Base-by-base conservation (phyloP, 2,888 invertebrate genomes). In the Tanaodytes sp. region DNA sequence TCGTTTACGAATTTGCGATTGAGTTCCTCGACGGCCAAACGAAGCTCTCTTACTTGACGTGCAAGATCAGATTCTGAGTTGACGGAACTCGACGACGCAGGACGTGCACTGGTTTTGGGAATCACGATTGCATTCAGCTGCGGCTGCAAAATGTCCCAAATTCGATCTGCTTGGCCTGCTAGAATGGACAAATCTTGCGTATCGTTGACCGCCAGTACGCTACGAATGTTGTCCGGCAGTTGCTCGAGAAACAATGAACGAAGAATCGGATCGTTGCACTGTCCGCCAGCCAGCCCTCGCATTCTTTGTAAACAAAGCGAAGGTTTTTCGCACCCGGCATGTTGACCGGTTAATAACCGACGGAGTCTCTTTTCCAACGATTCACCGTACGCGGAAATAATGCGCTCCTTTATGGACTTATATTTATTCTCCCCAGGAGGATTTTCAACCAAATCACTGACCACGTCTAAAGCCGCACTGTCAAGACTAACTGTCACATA, bases 401-500 rank as follows among this genome's bases (percentile, higher is more conserved):
- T 46, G 1, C 57, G 14, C 0, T 3, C 14, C 11, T 69, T 63
- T 2, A 66, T 6, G 0, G 19, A 6, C 0, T 20, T 20, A 14
- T 63, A 71, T 30, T 55, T 48, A 1, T 8, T 23, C 0, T 1
- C n/a, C 2, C 1, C 42, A 0, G 54, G 54, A 1, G 0, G 62
- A 45, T 8, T 27, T 0, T 43, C n/a, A 0, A 62, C 9, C 0
- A 63, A 2, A n/a, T 57, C 52, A 3, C 46, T 39, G 5, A 37
- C 39, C 1, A 14, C 15, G 8, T 52, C 52, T 0, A 61, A 9
- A 0, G 49, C 45, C 0, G 16, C 12, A 11, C 33, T 20, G 2
- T 65, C 62, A 0, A 63, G 15, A 9, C 49, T 45, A 8, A 52
- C 39, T n/a, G 62, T 12, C 1, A 54, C 33, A 14, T 52, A 31